Evolutionary conservation across 1,140 invertebrate species (phyloP).

Genomic region (Amyelois transitella): DNA sequence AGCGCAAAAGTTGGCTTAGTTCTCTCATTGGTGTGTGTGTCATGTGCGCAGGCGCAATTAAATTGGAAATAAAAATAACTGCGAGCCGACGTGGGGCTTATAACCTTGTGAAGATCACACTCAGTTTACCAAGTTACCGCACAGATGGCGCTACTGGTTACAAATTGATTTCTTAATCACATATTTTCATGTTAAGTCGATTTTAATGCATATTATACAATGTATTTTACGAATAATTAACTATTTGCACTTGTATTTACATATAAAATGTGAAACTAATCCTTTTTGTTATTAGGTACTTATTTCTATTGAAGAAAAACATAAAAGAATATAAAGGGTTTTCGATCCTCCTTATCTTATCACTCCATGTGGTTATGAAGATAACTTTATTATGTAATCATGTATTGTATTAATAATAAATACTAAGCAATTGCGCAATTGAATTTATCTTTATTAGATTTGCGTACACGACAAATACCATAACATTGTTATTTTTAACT

Average conservation of each 20-base stretch:
- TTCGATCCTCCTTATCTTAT: conserved; percentile 8
- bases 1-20: background rate
- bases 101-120: conserved; percentile 31
- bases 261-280: too few relatives aligned
- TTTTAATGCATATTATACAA: background rate
- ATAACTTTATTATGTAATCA: conserved; percentile 11
- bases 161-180: conserved; percentile 18
- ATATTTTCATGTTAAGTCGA: conserved; percentile 17
- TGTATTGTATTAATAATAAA: background rate
- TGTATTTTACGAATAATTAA: background rate
- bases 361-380: conserved; percentile 7
- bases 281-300: too few relatives aligned
- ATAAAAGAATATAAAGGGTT: conserved; percentile 11
- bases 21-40: background rate
- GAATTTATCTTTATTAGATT: background rate
- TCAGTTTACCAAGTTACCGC: conserved; percentile 44
- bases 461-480: background rate
- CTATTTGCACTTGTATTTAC: background rate
- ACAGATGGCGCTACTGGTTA: conserved; percentile 49
- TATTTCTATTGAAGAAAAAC: background rate
- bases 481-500: too few relatives aligned
- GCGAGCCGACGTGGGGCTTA: conserved; percentile 23
- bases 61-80: conserved; percentile 42
- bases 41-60: conserved; percentile 13
- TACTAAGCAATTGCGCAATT: background rate